Percentiles rank a stretch among this genome's conserved stretches.
phyloP scores from a whole-genome alignment of 2,888 invertebrate species.

The Agrochola macilenta region DNA sequence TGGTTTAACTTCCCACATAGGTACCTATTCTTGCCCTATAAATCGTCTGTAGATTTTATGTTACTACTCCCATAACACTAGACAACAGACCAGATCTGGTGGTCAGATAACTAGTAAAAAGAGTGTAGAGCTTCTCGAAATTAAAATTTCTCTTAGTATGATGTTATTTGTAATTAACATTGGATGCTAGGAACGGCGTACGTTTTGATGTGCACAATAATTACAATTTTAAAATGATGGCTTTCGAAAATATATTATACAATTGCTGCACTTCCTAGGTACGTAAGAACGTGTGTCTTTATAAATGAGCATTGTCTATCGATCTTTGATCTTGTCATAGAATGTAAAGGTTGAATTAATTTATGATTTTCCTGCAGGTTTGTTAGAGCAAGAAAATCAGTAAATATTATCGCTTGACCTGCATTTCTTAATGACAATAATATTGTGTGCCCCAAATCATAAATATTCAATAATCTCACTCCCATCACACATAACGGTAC shows the following conservation, averaged over 20 bases:
- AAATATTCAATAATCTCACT: conserved; percentile 71
- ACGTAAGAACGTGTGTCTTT: conserved; percentile 53
- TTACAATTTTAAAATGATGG: not conserved
- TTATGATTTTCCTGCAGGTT: conserved; percentile 15
- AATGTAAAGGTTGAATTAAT: conserved; percentile 28
- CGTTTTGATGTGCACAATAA: not conserved
- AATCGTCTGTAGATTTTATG: not conserved
- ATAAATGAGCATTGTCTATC: conserved; percentile 57
- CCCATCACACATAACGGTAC: conserved; percentile 50
- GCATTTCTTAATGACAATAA: conserved; percentile 43
- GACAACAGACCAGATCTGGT: not conserved
- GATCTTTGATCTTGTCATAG: conserved; percentile 31
- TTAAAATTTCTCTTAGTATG: not conserved
- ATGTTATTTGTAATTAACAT: not conserved
- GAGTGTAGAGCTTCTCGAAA: not conserved
- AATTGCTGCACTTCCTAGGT: conserved; percentile 49
- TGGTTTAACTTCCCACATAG: too few relatives aligned
- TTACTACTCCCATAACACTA: conserved; percentile 12
- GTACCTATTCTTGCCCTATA: too few relatives aligned
- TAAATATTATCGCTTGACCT: conserved; percentile 18
- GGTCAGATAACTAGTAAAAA: not conserved
- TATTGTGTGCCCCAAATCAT: conserved; percentile 48
- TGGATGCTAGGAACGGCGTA: not conserved
- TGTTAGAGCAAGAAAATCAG: conserved; percentile 7
- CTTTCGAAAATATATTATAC: conserved; percentile 10